Evolutionary conservation across 2,113 vertebrate genomes (phyloP), one percentile per base, ranked within the genome.

Genomic region (Arothron firmamentum): DNA sequence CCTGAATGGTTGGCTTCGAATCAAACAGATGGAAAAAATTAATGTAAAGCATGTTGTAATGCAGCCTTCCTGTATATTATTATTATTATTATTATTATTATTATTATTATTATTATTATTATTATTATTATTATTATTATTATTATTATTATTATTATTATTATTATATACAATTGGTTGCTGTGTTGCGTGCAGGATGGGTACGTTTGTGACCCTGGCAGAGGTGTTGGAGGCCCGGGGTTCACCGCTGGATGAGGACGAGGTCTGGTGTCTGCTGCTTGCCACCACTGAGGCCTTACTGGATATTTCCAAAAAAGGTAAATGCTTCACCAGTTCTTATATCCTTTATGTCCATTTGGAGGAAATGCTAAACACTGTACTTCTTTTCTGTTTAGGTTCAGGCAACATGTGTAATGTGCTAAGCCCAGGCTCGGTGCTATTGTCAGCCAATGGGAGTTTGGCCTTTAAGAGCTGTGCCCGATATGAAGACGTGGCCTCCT

Each of bases 261-360:
- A 96, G 76, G 89, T 96, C 73, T 97, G 95, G 93, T 91, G 92
- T 68, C 82, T 96, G 20, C 85, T 96, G 67, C 85, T 88, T 1
- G 72, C 90, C 67, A 88, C 90, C 49, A 81, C 88, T 3, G 84
- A 90, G 65, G 77, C 81, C 58, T 89, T 97, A 77, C 85, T 92
- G 73, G 88, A 92, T 61, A 87, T 94, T 50, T 87, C 91, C 34
- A 75, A 67, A 57, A 92, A 89, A 81, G 91, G 94, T 96, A 82
- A 80, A 14, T 56, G 42, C 21, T 25, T 12, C 19, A 47, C 6
- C 45, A 16, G 5, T 47, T 47, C 34, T 38, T 38, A 11, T 38
- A 10, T 9, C 34, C 34, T 38, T 38, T 1, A 2, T 38, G 34
- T 38, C 9, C 10, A 10, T 47, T 47, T 17, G n/a, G 13, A 47